Conservation (phyloP, 2,888 invertebrate species). For the Seira ritae region DNA sequence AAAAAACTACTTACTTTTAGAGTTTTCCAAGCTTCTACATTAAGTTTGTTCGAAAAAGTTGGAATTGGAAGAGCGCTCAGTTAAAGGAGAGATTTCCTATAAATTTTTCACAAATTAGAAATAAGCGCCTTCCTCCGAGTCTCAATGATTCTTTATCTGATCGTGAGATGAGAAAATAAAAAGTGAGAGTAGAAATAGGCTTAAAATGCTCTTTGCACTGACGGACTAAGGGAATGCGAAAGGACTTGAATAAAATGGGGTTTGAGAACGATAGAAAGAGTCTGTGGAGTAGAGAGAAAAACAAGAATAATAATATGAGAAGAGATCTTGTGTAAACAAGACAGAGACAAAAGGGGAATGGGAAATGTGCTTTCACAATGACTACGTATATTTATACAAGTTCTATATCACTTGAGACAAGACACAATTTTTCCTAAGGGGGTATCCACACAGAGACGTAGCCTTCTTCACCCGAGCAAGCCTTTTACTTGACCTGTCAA, state of each 20-base stretch:
- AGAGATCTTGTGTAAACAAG: not conserved
- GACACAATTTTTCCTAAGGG: too few relatives aligned
- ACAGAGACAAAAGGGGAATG: not conserved
- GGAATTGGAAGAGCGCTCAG: too few relatives aligned
- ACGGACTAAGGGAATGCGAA: not conserved
- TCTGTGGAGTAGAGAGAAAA: not conserved
- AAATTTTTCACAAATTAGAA: constrained; percentile 60
- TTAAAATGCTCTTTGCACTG: not conserved
- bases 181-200: not conserved
- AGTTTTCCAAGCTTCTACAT: too few relatives aligned
- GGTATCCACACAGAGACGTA: too few relatives aligned
- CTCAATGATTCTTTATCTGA: constrained; percentile 45
- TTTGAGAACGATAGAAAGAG: not conserved
- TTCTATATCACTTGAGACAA: too few relatives aligned
- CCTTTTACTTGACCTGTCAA: constrained; percentile 61
- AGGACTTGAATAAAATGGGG: not conserved
- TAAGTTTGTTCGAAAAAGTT: constrained; percentile 19
- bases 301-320: too few relatives aligned
- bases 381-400: too few relatives aligned
- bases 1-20: constrained; percentile 2
- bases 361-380: too few relatives aligned
- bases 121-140: constrained; percentile 37
- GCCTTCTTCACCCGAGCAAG: too few relatives aligned
- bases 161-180: constrained; percentile 19
- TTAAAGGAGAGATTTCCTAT: constrained; percentile 24